Evolutionary conservation across 2,888 invertebrate species (phyloP), one percentile per base, ranked within the genome.

Genomic region (Lycia hirtaria): DNA sequence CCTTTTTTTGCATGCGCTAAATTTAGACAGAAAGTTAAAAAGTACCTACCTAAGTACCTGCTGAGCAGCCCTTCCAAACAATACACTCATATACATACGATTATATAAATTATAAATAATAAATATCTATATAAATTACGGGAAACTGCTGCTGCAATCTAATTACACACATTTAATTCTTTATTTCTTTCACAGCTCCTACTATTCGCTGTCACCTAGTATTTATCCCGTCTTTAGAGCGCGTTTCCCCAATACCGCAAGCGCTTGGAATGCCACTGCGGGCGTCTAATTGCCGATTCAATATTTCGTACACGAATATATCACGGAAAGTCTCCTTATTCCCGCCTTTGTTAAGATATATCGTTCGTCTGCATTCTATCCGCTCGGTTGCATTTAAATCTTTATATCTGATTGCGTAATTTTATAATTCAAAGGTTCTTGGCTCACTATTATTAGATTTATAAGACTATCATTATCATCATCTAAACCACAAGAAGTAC

Each of bases 321-420:
- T 71, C 65, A 66, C 54, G 58, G 60, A 33, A 54, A 69, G 67
- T 68, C 63, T 71, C 65, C 69, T 75, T 74, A 77, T 75, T 69
- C 67, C 69, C 55, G 44, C 41, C 56, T 63, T 67, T 62, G 54
- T 65, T 62, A 71, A 72, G 69, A 69, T 71, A 77, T 75, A 75
- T 75, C 71, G 71, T 76, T 71, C 65, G 68, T 74, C 72, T 72
- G 72, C 73, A 75, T 80, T 75, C 68, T 72, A 73, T 73, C 49
- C 64, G 53, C 68, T 65, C 54, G 66, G 69, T 20, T 73, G 71
- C 72, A 68, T 69, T 70, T 63, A 71, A 70, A 73, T 75, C 70
- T 68, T 62, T 60, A 68, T 64, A 15, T 41, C 10, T 26, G 2
- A 17, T 37, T 17, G 22, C 44, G 14, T 30, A 43, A 37, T 43